Conservation (phyloP, 2,113 vertebrate species). For the Mionectes macconnelli region DNA sequence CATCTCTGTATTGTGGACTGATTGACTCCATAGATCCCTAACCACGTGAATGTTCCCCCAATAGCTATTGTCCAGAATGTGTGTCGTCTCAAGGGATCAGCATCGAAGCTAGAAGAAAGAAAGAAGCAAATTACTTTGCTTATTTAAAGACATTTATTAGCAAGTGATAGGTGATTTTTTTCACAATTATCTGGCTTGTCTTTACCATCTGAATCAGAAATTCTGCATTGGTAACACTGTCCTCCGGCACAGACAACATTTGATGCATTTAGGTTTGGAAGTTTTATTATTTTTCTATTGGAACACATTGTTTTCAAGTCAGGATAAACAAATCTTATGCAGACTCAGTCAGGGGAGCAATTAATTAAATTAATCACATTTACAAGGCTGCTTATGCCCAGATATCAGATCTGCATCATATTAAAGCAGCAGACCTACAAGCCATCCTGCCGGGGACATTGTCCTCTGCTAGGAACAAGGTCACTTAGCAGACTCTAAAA, state of each 20-base stretch:
- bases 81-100: constrained; percentile 81
- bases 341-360: background rate
- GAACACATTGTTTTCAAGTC: background rate
- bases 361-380: background rate
- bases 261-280: background rate
- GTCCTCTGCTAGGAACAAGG: background rate
- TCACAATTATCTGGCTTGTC: background rate
- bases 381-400: background rate
- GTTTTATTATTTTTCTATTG: background rate
- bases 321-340: background rate
- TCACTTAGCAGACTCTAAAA: background rate
- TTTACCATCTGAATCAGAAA: background rate
- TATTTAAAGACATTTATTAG: background rate
- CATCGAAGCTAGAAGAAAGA: constrained; percentile 70
- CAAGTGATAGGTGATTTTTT: background rate
- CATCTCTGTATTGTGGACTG: constrained; percentile 86
- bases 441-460: background rate
- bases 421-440: background rate
- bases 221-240: background rate
- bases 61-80: constrained; percentile 86
- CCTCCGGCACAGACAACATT: background rate
- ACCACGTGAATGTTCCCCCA: constrained; percentile 88
- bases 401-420: background rate
- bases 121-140: background rate
- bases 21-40: constrained; percentile 86